A percentile compares a stretch with the other conserved stretches of the same genome.
Conservation (phyloP, 2,113 vertebrate genomes). For the Megaceryle torquata region DNA sequence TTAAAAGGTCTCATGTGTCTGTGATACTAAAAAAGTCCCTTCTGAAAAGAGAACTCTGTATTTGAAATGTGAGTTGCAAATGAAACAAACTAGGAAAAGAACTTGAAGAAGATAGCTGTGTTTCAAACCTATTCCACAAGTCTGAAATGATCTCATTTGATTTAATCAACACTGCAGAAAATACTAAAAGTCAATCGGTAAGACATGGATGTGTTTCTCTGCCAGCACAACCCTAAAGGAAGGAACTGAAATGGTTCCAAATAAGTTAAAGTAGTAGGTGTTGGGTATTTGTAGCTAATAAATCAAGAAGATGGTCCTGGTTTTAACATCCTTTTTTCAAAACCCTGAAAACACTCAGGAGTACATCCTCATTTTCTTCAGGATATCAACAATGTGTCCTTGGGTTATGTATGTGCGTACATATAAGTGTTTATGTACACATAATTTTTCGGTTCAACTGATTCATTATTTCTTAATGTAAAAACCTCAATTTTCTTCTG, state of each 20-base stretch:
- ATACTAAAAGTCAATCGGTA: neutral
- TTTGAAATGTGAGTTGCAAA: neutral
- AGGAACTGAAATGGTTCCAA: neutral
- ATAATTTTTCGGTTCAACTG: neutral
- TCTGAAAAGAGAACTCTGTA: neutral
- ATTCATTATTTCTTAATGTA: neutral
- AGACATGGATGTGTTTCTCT: neutral
- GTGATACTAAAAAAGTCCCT: neutral
- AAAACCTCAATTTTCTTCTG: neutral
- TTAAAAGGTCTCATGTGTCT: neutral
- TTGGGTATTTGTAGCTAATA: neutral
- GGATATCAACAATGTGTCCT: neutral
- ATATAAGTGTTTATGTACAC: neutral
- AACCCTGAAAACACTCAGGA: neutral
- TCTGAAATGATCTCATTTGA: neutral
- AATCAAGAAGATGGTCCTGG: neutral
- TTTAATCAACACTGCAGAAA: neutral
- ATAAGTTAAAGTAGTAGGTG: neutral
- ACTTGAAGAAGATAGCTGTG: neutral
- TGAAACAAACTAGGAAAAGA: neutral
- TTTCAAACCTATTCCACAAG: neutral
- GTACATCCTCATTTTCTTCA: neutral
- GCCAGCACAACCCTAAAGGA: neutral
- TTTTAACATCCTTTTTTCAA: neutral
- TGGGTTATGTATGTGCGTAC: neutral